Percentiles rank a stretch among this genome's conserved stretches.
Evolutionary conservation across 2,888 invertebrate species (phyloP).

Genomic region (Panopea generosa): DNA sequence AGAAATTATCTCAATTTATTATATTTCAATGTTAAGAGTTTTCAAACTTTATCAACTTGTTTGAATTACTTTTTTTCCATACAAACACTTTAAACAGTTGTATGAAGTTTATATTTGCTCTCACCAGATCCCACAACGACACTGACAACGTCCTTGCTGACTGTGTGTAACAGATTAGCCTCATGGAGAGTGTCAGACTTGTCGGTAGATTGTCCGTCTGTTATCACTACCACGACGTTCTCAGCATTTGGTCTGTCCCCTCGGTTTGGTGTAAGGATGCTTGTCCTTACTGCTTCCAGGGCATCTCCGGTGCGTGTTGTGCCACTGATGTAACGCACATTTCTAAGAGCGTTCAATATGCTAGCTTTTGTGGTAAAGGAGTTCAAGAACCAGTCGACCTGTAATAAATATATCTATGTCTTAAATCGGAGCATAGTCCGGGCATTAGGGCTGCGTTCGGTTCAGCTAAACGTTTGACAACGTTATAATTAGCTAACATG

Average conservation of each 20-base stretch:
- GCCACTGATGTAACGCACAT: slow-evolving; percentile 37
- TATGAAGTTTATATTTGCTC: too few relatives aligned
- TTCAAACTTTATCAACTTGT: too few relatives aligned
- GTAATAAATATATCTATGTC: too few relatives aligned
- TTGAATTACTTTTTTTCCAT: too few relatives aligned
- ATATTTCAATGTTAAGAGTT: too few relatives aligned
- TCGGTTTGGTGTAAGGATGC: slow-evolving; percentile 12
- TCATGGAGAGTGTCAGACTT: slow-evolving; percentile 31
- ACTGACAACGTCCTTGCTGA: slow-evolving; percentile 50
- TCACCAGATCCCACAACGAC: slow-evolving; percentile 45
- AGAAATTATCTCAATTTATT: too few relatives aligned
- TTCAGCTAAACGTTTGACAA: too few relatives aligned
- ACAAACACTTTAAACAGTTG: too few relatives aligned
- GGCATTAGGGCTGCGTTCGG: too few relatives aligned
- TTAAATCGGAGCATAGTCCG: too few relatives aligned
- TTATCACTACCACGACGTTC: slow-evolving; percentile 55
- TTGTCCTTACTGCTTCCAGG: slow-evolving; percentile 28
- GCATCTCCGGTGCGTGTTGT: slow-evolving; percentile 43
- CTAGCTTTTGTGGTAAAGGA: slow-evolving; percentile 11
- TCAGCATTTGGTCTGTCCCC: slow-evolving; percentile 45
- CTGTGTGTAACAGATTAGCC: slow-evolving; percentile 37
- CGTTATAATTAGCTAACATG: too few relatives aligned
- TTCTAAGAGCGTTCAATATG: slow-evolving; percentile 1
- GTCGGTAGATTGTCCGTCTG: slow-evolving; percentile 53
- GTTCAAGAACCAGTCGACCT: slow-evolving; percentile 48